These are phyloP conservation scores for Thalassaphorura encarpata DNA, from an alignment of 1,140 invertebrate species.

Conservation along the genomic window DNA sequence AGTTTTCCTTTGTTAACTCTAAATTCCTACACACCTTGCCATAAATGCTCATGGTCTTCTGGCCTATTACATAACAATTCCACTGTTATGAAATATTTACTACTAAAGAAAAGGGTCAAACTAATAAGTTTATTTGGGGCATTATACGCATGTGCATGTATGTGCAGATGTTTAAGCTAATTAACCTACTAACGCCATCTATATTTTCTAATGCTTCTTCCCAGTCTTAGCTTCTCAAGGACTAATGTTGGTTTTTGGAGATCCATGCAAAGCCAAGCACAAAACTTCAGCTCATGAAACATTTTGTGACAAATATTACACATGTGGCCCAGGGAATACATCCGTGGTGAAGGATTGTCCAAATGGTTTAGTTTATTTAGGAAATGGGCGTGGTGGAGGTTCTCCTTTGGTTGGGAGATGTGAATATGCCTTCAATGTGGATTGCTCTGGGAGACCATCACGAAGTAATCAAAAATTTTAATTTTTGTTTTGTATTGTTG, in stretches of 20 bases:
- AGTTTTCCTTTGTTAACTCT: too few relatives aligned
- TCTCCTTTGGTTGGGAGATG: conserved; percentile 36
- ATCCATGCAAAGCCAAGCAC: conserved; percentile 7
- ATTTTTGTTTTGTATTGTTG: conserved; percentile 20
- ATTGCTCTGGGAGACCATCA: conserved; percentile 36
- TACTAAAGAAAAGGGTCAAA: too few relatives aligned
- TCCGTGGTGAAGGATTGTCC: conserved; percentile 38
- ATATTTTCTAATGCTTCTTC: too few relatives aligned
- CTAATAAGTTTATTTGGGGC: too few relatives aligned
- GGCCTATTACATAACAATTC: too few relatives aligned
- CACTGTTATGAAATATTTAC: too few relatives aligned
- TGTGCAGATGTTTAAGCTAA: too few relatives aligned
- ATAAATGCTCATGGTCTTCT: too few relatives aligned
- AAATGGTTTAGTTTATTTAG: conserved; percentile 40
- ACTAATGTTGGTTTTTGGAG: background rate
- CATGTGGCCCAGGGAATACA: conserved; percentile 37
- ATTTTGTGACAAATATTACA: conserved; percentile 42
- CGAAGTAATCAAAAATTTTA: conserved; percentile 32
- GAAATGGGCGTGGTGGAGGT: conserved; percentile 32
- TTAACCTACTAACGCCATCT: too few relatives aligned
- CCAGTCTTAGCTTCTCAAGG: background rate
- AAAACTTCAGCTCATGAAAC: conserved; percentile 35
- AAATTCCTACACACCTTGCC: too few relatives aligned
- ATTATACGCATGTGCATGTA: too few relatives aligned
- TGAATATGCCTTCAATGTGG: conserved; percentile 41